Evolutionary conservation across 2,797 vertebrate species (phyloP), one percentile per base, ranked within the genome.

Genomic region (Vireo griseus): DNA sequence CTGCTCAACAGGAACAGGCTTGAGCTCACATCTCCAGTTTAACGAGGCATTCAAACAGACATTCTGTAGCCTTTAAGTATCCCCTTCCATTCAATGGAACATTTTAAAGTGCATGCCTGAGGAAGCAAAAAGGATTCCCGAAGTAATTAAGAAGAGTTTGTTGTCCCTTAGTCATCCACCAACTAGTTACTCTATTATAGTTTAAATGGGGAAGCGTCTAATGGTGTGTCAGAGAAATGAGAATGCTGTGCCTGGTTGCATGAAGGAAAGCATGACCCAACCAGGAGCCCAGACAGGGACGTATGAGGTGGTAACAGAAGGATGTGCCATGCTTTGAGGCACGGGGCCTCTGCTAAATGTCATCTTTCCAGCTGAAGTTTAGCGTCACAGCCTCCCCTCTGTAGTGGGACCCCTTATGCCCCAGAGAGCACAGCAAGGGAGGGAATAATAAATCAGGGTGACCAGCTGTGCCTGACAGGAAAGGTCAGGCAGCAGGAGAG

Each of bases 401-500:
- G 44, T 6, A 2, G 28, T 12, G 28, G 55, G 37, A 87, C 51
- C 10, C 66, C 40, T 31, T 48, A 16, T 40, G 40, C 37, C 57
- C 0, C 0, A 57, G 42, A 0, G 0, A 90, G 82, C 65, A 40
- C 55, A 79, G 44, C 35, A 52, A 55, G 42, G 5, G 44, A 80
- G 55, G 67, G 81, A 82, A 66, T 85, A 69, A 91, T 78, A 55
- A 86, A 79, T 63, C 71, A 79, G 24, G n/a, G 37, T 0, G 0
- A 35, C 37, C 77, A 90, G 67, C 86, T 93, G 88, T 37, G 86
- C 69, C 79, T 77, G 51, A 44, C 58, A 51, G 62, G 59, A 87
- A 83, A 91, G 71, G 73, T 75, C 92, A 73, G 76, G 47, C 54
- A 44, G 90, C 44, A 45, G 79, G 31, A 80, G 61, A 42, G 31